These are phyloP conservation scores for Trachelipus rathkii DNA, from an alignment of 1,140 invertebrate genomes.

Conservation along the genomic window DNA sequence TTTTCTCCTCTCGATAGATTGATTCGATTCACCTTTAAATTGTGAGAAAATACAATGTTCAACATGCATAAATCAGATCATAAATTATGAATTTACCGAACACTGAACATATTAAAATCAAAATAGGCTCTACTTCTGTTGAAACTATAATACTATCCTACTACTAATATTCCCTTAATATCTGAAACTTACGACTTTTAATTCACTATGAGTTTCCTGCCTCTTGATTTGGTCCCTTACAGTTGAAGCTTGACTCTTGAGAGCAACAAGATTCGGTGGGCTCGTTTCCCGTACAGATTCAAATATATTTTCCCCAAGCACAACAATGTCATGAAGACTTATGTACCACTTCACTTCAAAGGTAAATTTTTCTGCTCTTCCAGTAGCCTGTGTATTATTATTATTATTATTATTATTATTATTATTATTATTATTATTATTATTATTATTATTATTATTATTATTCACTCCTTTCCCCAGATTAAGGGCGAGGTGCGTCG, in stretches of 20 bases:
- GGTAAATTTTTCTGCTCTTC: slow-evolving; percentile 73
- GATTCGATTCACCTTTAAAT: slow-evolving; percentile 30
- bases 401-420: too few relatives aligned
- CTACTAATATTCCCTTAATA: not conserved
- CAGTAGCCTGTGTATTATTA: slow-evolving; percentile 58
- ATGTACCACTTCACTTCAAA: slow-evolving; percentile 91
- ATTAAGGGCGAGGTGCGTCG: too few relatives aligned
- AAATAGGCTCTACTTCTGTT: too few relatives aligned
- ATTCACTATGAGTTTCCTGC: slow-evolving; percentile 52
- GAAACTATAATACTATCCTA: not conserved
- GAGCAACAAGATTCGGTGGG: slow-evolving; percentile 73
- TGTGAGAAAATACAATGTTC: not conserved
- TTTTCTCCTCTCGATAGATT: slow-evolving; percentile 67
- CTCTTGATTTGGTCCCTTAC: slow-evolving; percentile 76
- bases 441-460: too few relatives aligned
- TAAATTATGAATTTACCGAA: too few relatives aligned
- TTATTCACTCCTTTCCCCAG: too few relatives aligned
- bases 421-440: too few relatives aligned
- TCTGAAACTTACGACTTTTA: slow-evolving; percentile 29
- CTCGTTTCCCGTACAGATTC: slow-evolving; percentile 60
- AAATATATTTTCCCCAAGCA: slow-evolving; percentile 36
- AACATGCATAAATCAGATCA: too few relatives aligned
- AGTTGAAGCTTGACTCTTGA: slow-evolving; percentile 79
- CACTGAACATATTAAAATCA: too few relatives aligned
- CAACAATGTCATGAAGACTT: slow-evolving; percentile 63